Base-by-base conservation (phyloP, 2,888 invertebrate species). In the Urechis unicinctus region DNA sequence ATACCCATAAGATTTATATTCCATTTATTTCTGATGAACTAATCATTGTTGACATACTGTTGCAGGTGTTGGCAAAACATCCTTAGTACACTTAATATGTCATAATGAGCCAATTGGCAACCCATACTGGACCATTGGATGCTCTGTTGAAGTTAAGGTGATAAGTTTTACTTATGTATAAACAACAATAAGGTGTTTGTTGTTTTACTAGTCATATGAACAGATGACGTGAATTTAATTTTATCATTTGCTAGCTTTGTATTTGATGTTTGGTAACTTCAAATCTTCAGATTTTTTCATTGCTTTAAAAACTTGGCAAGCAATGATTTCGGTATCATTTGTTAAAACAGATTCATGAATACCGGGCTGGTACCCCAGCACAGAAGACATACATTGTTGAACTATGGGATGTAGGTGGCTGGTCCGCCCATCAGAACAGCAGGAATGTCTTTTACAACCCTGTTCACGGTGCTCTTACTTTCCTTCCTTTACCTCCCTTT, bases 321-420 rank as follows among this genome's bases (percentile, higher is more conserved):
- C n/a, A n/a, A n/a, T n/a, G n/a, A n/a, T n/a, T n/a, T n/a, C n/a
- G n/a, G 36, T 36, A 13, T 17, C 36, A 13, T 17, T 17, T 36
- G 9, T 17, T 9, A 13, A 17, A 36, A 17, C 66, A 80, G 81
- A 81, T 96, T 50, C 95, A 96, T 73, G 90, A 92, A 74, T 96
- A 88, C 75, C 91, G 90, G 75, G 94, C 94, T 79, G 94, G 94
- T 1, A 94, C 93, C 0, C 88, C 90, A 24, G 86, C 87, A 58
- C 94, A 96, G 75, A 88, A 87, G 68, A 87, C 89, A 3, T 94
- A 87, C 77, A 95, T 94, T 76, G 83, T 97, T 26, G 97, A 98
- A 80, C 82, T 97, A 31, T 98, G 96, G 89, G 98, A 98, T 76
- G 86, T 98, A 53, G 97, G 97, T 3, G 97, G 97, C 1, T 94